A percentile compares a stretch with the other conserved stretches of the same genome.
phyloP scores from a whole-genome alignment of 2,113 vertebrate species.

The Stercorarius parasiticus region DNA sequence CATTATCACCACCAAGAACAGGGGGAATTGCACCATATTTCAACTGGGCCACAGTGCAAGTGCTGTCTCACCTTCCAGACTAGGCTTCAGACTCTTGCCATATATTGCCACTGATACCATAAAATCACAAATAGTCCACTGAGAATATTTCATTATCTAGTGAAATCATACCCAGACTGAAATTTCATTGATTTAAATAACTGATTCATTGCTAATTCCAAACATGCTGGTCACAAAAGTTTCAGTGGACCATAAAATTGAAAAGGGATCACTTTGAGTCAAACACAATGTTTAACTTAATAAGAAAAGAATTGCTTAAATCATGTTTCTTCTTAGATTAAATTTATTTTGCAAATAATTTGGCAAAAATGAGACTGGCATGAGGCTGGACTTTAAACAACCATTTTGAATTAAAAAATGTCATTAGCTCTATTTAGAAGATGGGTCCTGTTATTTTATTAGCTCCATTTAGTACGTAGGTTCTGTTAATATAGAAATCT shows the following conservation, averaged over 20 bases:
- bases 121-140: background rate
- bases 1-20: background rate
- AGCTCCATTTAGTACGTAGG: background rate
- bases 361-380: background rate
- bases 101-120: background rate
- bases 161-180: background rate
- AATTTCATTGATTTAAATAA: background rate
- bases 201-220: background rate
- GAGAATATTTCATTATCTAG: background rate
- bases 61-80: background rate
- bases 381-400: background rate
- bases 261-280: background rate
- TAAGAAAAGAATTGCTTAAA: background rate
- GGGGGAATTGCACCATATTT: background rate
- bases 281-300: background rate
- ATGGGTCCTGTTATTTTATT: background rate
- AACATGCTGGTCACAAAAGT: background rate
- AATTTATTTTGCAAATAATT: background rate
- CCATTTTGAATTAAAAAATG: background rate
- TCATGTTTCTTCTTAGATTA: background rate
- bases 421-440: background rate
- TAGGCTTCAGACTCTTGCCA: background rate
- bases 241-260: background rate
- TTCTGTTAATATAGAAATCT: conserved; percentile 14
- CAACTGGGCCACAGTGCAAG: background rate